These are phyloP conservation scores for western clawed frog (Xenopus tropicalis) DNA, from an alignment of 2,113 vertebrate genomes.

Conservation along the genomic window DNA sequence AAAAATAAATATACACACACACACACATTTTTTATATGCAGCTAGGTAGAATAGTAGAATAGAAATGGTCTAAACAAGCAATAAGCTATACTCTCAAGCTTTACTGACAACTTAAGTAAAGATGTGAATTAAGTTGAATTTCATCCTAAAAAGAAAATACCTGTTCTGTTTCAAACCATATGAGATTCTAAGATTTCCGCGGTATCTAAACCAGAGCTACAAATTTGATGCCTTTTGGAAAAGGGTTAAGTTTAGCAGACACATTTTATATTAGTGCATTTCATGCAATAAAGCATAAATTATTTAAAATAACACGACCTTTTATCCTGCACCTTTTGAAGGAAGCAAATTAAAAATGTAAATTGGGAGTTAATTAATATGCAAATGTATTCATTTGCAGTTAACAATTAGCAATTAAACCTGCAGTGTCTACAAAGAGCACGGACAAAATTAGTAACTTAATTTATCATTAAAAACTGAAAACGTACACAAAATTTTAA, in stretches of 20 bases:
- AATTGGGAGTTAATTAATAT: slow-evolving; percentile 99
- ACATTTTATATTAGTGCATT: slow-evolving; percentile 95
- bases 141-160: no score
- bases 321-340: slow-evolving; percentile 99
- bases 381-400: slow-evolving; percentile 99
- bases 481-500: slow-evolving; percentile 95
- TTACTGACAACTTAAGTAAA: no score
- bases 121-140: no score
- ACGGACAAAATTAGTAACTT: slow-evolving; percentile 98
- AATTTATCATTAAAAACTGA: slow-evolving; percentile 99
- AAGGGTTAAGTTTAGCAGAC: slow-evolving; percentile 88
- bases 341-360: slow-evolving; percentile 99
- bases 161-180: no score
- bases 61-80: no score
- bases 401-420: slow-evolving; percentile 99
- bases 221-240: slow-evolving; percentile 64
- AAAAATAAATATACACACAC: no score
- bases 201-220: neutral
- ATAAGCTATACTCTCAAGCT: no score
- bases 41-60: no score
- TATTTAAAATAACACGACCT: slow-evolving; percentile 99
- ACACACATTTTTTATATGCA: no score
- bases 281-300: slow-evolving; percentile 99
- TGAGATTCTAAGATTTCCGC: no score
- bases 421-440: slow-evolving; percentile 98